These are phyloP conservation scores for Rhegmatorhina hoffmannsi DNA, from an alignment of 2,113 vertebrate species.

Conservation along the genomic window DNA sequence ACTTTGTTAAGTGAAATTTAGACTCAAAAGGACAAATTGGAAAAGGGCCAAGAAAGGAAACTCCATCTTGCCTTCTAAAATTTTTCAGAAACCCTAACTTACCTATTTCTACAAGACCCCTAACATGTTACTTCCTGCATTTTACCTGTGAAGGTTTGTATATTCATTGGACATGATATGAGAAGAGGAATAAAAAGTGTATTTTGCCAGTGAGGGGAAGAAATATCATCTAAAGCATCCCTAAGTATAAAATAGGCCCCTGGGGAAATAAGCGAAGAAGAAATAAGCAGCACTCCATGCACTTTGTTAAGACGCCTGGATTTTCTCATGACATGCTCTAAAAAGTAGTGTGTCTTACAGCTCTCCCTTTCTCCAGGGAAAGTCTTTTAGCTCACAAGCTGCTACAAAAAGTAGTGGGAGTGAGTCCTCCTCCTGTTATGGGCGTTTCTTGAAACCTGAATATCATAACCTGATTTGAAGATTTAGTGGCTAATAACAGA, in stretches of 20 bases:
- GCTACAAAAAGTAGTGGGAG: background rate
- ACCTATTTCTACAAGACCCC: background rate
- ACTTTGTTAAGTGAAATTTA: background rate
- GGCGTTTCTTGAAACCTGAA: background rate
- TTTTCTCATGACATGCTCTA: background rate
- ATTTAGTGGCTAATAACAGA: background rate
- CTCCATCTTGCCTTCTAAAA: background rate
- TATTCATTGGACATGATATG: background rate
- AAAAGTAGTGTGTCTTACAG: background rate
- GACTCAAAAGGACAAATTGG: background rate
- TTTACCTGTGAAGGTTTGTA: background rate
- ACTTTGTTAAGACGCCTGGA: background rate
- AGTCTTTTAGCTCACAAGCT: background rate
- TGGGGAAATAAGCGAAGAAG: background rate
- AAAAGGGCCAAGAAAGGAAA: background rate
- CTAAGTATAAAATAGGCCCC: background rate
- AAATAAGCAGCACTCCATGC: background rate
- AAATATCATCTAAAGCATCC: background rate
- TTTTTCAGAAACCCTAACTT: background rate
- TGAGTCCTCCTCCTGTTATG: fast-evolving
- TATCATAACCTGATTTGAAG: background rate
- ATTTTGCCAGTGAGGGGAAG: background rate
- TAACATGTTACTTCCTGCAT: background rate
- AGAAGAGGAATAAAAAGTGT: background rate
- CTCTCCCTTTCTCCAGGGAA: background rate